phyloP scores from a whole-genome alignment of 2,113 vertebrate species.

The Hypanus sabinus region DNA sequence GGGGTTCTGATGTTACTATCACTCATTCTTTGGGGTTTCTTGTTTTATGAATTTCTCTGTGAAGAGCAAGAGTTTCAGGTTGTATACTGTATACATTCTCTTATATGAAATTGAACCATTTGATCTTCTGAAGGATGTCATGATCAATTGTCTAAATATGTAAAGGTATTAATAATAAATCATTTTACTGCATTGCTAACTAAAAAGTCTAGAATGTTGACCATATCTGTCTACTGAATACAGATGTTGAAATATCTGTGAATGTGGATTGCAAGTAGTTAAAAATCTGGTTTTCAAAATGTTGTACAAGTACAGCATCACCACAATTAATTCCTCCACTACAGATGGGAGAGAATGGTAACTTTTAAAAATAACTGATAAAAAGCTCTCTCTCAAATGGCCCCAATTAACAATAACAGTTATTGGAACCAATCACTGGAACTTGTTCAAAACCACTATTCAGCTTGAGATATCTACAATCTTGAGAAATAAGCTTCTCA shows the following conservation, averaged over 20 bases:
- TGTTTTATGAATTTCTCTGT: too few relatives aligned
- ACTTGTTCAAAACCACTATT: neutral
- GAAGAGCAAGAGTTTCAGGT: too few relatives aligned
- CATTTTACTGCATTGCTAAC: too few relatives aligned
- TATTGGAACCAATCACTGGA: neutral
- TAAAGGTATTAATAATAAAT: neutral
- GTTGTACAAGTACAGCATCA: neutral
- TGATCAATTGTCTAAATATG: neutral
- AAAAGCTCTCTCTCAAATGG: neutral
- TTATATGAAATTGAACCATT: too few relatives aligned
- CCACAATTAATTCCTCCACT: neutral
- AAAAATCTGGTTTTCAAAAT: neutral
- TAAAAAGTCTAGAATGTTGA: too few relatives aligned
- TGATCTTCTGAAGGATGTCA: too few relatives aligned
- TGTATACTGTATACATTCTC: too few relatives aligned
- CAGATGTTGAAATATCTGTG: neutral
- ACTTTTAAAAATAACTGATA: neutral
- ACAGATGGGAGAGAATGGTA: neutral
- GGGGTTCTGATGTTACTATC: too few relatives aligned
- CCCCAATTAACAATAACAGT: neutral
- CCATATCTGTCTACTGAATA: neutral
- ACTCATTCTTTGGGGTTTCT: too few relatives aligned
- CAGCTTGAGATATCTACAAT: neutral
- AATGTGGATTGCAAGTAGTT: neutral
- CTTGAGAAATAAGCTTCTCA: neutral